Percentiles rank a stretch among this genome's conserved stretches.
Evolutionary conservation across 2,113 vertebrate species (phyloP).

Genomic region (Cromileptes altivelis): DNA sequence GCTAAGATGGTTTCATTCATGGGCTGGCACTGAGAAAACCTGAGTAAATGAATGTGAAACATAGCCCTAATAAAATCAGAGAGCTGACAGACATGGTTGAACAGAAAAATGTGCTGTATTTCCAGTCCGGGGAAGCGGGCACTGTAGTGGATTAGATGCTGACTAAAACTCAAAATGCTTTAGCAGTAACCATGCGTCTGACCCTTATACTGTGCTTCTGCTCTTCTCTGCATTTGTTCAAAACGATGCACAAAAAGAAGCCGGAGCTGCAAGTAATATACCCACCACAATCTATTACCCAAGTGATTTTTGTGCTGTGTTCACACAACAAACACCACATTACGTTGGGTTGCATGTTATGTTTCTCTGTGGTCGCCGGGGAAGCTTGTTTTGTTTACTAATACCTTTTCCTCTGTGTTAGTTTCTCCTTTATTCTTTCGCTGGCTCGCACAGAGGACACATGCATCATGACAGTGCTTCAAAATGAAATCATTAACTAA

Average conservation of each 20-base stretch:
- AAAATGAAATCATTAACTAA: conserved; percentile 87
- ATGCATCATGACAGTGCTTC: conserved; percentile 80
- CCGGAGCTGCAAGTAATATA: conserved; percentile 31
- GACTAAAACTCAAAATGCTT: conserved; percentile 82
- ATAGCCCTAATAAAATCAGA: conserved; percentile 82
- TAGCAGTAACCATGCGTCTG: conserved; percentile 67
- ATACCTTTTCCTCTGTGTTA: conserved; percentile 65
- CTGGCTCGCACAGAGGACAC: conserved; percentile 67
- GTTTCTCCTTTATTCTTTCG: conserved; percentile 56
- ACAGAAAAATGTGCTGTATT: conserved; percentile 75
- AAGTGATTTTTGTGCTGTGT: conserved; percentile 32
- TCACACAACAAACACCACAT: conserved; percentile 60
- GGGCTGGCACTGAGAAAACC: conserved; percentile 66
- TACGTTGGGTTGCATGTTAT: conserved; percentile 50
- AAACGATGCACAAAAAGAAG: conserved; percentile 22
- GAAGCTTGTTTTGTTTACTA: conserved; percentile 68
- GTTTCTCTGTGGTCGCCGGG: conserved; percentile 52
- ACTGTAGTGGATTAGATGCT: conserved; percentile 78
- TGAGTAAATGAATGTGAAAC: conserved; percentile 83
- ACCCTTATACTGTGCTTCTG: conserved; percentile 57
- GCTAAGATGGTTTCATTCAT: conserved; percentile 81
- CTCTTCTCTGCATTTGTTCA: conserved; percentile 47
- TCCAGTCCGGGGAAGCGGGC: conserved; percentile 65
- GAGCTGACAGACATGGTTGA: conserved; percentile 83
- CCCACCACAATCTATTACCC: conserved; percentile 47